phyloP scores from a whole-genome alignment of 2,797 vertebrate species.

The Novumbra hubbsi region DNA sequence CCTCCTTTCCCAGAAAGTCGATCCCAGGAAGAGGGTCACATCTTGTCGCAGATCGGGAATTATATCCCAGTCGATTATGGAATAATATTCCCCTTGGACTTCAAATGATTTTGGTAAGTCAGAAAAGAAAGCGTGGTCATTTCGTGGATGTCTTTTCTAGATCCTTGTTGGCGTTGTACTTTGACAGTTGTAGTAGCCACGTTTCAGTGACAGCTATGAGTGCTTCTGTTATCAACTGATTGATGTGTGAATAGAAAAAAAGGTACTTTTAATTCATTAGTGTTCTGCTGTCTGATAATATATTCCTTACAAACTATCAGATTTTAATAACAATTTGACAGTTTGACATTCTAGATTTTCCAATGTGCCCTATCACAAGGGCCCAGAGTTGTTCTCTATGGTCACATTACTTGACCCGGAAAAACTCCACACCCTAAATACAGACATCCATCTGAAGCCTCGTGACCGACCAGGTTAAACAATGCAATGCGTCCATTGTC shows the following conservation, averaged over 20 bases:
- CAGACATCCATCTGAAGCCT: neutral
- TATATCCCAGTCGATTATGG: slow-evolving; percentile 45
- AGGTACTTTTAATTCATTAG: neutral
- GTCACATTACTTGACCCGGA: neutral
- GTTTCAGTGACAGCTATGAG: neutral
- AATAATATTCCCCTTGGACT: slow-evolving; percentile 52
- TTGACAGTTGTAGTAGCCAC: neutral
- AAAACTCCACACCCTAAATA: neutral
- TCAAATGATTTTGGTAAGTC: slow-evolving; percentile 45
- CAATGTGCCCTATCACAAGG: neutral
- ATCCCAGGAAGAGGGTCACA: slow-evolving; percentile 45
- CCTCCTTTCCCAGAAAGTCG: slow-evolving; percentile 54
- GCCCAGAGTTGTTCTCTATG: neutral
- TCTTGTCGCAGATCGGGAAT: slow-evolving; percentile 20
- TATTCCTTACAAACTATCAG: no score
- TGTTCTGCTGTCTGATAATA: no score
- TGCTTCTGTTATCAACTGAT: neutral
- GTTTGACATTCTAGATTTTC: no score
- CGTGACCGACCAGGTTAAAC: no score
- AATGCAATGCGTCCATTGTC: no score
- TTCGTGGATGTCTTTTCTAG: neutral
- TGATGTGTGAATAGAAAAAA: neutral
- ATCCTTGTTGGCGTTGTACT: neutral
- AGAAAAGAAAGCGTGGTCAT: slow-evolving; percentile 56
- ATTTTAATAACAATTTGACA: no score